Conservation (phyloP, 1,140 invertebrate genomes). For the Papilio helenus region DNA sequence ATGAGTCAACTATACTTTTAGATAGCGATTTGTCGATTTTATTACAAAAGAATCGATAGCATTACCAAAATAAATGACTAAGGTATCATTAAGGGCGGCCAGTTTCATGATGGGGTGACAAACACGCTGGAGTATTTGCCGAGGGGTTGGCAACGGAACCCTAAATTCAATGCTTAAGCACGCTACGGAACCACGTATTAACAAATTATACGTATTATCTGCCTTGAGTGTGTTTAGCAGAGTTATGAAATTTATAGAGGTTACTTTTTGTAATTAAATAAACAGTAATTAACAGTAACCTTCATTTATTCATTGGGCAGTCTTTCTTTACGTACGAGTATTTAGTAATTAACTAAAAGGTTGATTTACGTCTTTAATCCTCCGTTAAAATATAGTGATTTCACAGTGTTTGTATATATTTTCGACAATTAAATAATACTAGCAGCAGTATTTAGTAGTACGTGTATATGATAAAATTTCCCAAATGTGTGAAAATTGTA, state of each 20-base stretch:
- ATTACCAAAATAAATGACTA: conserved; percentile 35
- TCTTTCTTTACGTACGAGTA: no score
- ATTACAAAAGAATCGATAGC: conserved; percentile 6
- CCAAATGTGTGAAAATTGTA: neutral
- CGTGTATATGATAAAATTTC: neutral
- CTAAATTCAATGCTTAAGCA: conserved; percentile 56
- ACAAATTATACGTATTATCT: conserved; percentile 57
- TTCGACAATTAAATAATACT: no score
- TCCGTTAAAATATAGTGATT: no score
- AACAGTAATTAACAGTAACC: no score
- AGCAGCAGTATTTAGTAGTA: no score
- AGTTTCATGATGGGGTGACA: conserved; percentile 25
- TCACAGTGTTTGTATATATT: no score
- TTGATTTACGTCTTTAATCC: no score
- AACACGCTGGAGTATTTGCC: conserved; percentile 32
- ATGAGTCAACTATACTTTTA: neutral
- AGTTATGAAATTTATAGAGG: conserved; percentile 24
- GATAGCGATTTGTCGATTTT: neutral
- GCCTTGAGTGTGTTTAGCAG: conserved; percentile 37
- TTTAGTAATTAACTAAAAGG: no score
- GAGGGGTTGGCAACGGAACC: conserved; percentile 45
- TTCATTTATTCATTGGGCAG: no score
- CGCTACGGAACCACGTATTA: conserved; percentile 54
- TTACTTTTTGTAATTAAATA: no score
- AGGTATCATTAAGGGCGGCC: conserved; percentile 31